These are phyloP conservation scores for Tetranychus truncatus DNA, from an alignment of 2,888 invertebrate genomes.

Conservation along the genomic window DNA sequence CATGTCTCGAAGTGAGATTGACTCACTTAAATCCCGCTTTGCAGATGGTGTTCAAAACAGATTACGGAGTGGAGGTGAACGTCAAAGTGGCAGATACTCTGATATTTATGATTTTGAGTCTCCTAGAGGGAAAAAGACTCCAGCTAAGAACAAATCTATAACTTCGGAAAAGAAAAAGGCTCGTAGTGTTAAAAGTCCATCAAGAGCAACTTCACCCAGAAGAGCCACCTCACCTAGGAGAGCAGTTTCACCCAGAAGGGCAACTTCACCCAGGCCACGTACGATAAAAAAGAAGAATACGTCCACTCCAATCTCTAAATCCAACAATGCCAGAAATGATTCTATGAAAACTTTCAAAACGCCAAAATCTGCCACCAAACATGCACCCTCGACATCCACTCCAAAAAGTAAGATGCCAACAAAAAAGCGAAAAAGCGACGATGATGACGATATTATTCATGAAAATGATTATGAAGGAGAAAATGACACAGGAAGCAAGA, in stretches of 20 bases:
- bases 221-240: not conserved
- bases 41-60: not conserved
- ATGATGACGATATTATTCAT: not conserved
- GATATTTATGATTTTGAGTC: not conserved
- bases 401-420: not conserved
- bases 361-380: not conserved
- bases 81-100: not conserved
- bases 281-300: not conserved
- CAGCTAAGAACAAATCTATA: not conserved
- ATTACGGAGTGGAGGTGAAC: not conserved
- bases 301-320: not conserved
- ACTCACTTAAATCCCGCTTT: not conserved
- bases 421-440: not conserved
- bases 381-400: not conserved
- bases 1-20: not conserved
- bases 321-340: not conserved
- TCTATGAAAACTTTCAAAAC: not conserved
- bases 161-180: not conserved
- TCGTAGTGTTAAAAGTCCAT: not conserved
- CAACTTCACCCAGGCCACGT: not conserved
- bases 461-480: not conserved
- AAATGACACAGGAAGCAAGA: not conserved
- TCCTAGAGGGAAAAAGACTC: not conserved
- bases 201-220: not conserved
- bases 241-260: not conserved